phyloP scores from a whole-genome alignment of 2,113 vertebrate genomes.

The Xiphias gladius region DNA sequence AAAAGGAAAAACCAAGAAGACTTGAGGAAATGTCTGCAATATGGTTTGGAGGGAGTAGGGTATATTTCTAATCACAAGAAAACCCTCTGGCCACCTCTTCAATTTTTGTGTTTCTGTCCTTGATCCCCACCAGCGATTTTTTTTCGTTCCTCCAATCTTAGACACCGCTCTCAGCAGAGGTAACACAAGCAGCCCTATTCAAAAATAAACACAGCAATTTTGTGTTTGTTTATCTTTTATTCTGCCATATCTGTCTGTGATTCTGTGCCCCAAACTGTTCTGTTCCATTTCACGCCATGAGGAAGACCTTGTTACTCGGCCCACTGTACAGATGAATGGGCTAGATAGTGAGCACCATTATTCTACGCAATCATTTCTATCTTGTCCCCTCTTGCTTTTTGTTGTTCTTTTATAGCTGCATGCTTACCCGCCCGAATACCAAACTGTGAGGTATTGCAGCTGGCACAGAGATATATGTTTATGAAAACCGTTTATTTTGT shows the following conservation, averaged over 20 bases:
- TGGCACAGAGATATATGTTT: slow-evolving; percentile 16
- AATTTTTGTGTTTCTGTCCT: slow-evolving; percentile 46
- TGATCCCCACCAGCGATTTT: slow-evolving; percentile 34
- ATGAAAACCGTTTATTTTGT: slow-evolving; percentile 62
- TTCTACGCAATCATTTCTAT: slow-evolving; percentile 47
- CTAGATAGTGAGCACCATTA: slow-evolving; percentile 35
- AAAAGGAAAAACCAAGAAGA: neutral
- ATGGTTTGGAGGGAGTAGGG: slow-evolving; percentile 15
- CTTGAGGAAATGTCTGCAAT: slow-evolving; percentile 54
- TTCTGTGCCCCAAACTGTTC: slow-evolving; percentile 43
- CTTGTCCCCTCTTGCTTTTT: slow-evolving; percentile 31
- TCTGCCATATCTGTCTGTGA: slow-evolving; percentile 51
- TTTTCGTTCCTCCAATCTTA: slow-evolving; percentile 37
- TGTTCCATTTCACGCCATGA: slow-evolving; percentile 49
- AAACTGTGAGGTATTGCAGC: slow-evolving; percentile 25
- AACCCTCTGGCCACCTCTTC: slow-evolving; percentile 49
- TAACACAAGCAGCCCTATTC: slow-evolving; percentile 64
- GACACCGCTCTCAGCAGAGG: slow-evolving; percentile 34
- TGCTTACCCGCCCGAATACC: slow-evolving; percentile 14
- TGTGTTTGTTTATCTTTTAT: slow-evolving; percentile 67
- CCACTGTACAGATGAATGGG: slow-evolving; percentile 49
- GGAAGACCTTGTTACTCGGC: slow-evolving; percentile 57
- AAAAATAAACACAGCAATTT: slow-evolving; percentile 72
- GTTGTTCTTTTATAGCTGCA: slow-evolving; percentile 29
- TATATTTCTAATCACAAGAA: slow-evolving; percentile 64